Percentiles rank a stretch among this genome's conserved stretches.
phyloP scores from a whole-genome alignment of 2,113 vertebrate species.

The Hystrix cristata region DNA sequence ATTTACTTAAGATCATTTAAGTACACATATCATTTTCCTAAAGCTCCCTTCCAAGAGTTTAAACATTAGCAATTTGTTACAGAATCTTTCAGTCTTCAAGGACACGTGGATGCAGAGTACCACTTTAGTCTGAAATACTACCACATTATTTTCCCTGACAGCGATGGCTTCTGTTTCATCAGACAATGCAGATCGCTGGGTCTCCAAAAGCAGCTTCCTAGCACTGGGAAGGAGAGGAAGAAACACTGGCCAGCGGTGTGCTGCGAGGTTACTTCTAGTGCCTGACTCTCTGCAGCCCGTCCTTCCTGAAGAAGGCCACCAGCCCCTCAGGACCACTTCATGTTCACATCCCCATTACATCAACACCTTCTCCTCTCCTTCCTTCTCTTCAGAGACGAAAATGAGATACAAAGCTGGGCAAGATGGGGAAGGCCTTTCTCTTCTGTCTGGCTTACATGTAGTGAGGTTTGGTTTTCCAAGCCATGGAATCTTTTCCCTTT shows the following conservation, averaged over 20 bases:
- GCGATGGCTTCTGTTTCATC: conserved; percentile 83
- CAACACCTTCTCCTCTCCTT: conserved; percentile 14
- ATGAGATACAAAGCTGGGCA: not conserved
- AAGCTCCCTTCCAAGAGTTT: conserved; percentile 76
- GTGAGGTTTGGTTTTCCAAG: conserved; percentile 28
- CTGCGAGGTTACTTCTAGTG: not conserved
- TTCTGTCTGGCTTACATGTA: not conserved
- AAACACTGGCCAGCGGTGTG: not conserved
- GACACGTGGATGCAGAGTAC: conserved; percentile 78
- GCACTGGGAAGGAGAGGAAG: not conserved
- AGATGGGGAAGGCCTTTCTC: not conserved
- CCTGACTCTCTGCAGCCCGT: not conserved
- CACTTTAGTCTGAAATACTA: conserved; percentile 51
- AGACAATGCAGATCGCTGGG: conserved; percentile 68
- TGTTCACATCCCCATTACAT: not conserved
- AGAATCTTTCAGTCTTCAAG: conserved; percentile 79
- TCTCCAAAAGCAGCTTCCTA: conserved; percentile 51
- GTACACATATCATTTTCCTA: conserved; percentile 79
- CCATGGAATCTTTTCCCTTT: not conserved
- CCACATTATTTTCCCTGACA: conserved; percentile 78
- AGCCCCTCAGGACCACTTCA: not conserved
- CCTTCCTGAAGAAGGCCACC: not conserved
- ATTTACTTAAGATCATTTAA: conserved; percentile 14
- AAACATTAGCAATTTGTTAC: conserved; percentile 80
- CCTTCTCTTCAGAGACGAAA: not conserved